Conservation (phyloP, 2,113 vertebrate species). For the Columba livia region DNA sequence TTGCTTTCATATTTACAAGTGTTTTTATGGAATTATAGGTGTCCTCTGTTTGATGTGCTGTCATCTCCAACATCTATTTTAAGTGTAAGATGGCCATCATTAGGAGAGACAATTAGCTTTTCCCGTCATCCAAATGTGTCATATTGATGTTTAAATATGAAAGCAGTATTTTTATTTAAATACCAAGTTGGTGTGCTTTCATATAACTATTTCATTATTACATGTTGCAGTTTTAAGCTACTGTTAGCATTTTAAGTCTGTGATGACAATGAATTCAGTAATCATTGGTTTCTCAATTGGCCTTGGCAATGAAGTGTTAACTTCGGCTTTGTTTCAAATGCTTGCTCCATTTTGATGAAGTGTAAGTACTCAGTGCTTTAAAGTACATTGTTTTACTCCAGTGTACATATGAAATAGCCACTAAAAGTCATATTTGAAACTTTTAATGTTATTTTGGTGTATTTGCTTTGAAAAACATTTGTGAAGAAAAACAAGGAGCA, state of each 20-base stretch:
- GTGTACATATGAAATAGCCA: neutral
- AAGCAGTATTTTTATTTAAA: neutral
- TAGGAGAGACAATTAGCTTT: neutral
- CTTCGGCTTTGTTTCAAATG: neutral
- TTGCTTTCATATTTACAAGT: neutral
- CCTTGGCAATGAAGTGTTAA: neutral
- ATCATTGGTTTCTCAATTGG: neutral
- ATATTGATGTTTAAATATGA: neutral
- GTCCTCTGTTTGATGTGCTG: neutral
- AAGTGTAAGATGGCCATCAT: neutral
- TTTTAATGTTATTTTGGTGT: neutral
- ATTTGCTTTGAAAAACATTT: neutral
- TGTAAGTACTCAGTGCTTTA: neutral
- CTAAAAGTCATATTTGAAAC: neutral
- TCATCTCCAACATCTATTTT: neutral
- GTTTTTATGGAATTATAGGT: neutral
- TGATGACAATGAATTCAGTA: neutral
- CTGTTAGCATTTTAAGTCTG: neutral
- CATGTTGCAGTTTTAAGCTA: neutral
- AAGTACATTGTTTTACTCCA: neutral
- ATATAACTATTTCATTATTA: neutral
- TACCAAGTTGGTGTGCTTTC: neutral
- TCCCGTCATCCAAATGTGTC: neutral
- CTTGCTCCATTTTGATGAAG: neutral
- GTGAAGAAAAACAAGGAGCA: neutral